These are phyloP conservation scores for Scolanthus callimorphus DNA, from an alignment of 92 coral and sea anemone species.

Conservation along the genomic window DNA sequence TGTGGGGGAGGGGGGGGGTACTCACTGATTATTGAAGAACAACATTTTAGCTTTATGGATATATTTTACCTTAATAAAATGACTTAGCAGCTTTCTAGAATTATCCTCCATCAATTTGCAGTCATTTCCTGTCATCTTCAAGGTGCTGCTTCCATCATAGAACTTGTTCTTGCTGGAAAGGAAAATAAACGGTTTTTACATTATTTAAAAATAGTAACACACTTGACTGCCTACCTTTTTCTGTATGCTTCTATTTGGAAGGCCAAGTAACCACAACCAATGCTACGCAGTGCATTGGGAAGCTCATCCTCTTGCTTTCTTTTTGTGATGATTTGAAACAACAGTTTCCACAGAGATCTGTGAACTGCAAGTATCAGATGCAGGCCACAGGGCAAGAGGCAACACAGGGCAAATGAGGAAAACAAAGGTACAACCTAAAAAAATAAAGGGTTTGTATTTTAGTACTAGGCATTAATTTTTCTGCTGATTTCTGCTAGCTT, in stretches of 20 bases:
- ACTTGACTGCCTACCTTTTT: constrained; percentile 1
- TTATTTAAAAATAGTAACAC: too few relatives aligned
- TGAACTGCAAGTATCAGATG: constrained; percentile 2
- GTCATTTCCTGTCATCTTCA: constrained; percentile 37
- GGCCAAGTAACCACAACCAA: constrained; percentile 5
- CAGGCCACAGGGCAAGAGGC: constrained; percentile 8
- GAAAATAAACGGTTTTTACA: too few relatives aligned
- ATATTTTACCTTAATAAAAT: constrained; percentile 34
- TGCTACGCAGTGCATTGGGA: constrained; percentile 1
- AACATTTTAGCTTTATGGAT: too few relatives aligned
- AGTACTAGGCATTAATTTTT: too few relatives aligned
- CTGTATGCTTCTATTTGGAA: constrained; percentile 2
- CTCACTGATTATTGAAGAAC: too few relatives aligned
- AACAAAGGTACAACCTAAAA: neutral
- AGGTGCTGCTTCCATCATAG: constrained; percentile 36
- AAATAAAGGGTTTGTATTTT: too few relatives aligned
- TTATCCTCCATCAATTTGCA: constrained; percentile 26
- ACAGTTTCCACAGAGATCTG: constrained; percentile 4
- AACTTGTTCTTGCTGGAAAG: constrained; percentile 27
- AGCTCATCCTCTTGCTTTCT: constrained; percentile 3
- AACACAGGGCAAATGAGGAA: neutral
- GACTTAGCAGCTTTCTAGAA: constrained; percentile 12
- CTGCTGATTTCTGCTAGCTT: too few relatives aligned
- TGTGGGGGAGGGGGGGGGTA: too few relatives aligned
- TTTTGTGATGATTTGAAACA: constrained; percentile 1